Evolutionary conservation across 2,888 invertebrate species (phyloP).

Genomic region (Disparrhopalites patrizii): DNA sequence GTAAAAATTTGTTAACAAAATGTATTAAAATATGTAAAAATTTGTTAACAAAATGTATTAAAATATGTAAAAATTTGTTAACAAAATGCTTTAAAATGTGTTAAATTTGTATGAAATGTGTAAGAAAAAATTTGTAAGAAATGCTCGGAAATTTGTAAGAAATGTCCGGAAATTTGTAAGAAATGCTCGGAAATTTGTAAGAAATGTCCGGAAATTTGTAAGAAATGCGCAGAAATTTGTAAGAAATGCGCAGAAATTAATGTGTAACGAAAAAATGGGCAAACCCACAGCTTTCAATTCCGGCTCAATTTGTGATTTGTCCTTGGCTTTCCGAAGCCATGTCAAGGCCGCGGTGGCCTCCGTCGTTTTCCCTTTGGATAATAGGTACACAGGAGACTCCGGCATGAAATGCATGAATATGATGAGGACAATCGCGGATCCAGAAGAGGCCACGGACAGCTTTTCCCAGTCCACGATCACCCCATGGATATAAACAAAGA

Average conservation of each 20-base stretch:
- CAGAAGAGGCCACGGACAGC: conserved; percentile 63
- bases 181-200: no score
- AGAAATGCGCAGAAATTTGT: neutral
- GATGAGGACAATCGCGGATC: conserved; percentile 67
- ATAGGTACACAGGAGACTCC: conserved; percentile 63
- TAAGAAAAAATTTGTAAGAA: no score
- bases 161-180: no score
- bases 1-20: no score
- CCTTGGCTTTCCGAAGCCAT: conserved; percentile 66
- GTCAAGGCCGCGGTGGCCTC: conserved; percentile 67
- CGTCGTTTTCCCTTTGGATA: conserved; percentile 57
- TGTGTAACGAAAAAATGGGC: no score
- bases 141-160: no score
- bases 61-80: no score
- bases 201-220: neutral
- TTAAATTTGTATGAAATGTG: no score
- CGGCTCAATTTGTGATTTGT: conserved; percentile 63
- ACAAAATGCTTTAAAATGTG: no score
- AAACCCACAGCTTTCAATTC: conserved; percentile 60
- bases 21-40: no score
- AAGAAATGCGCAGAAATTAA: no score
- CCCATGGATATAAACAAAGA: conserved; percentile 64
- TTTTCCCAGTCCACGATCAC: conserved; percentile 60
- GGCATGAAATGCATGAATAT: conserved; percentile 76
- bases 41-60: no score